Evolutionary conservation across 2,888 invertebrate genomes (phyloP).

Genomic region (Orthonevra nobilis): DNA sequence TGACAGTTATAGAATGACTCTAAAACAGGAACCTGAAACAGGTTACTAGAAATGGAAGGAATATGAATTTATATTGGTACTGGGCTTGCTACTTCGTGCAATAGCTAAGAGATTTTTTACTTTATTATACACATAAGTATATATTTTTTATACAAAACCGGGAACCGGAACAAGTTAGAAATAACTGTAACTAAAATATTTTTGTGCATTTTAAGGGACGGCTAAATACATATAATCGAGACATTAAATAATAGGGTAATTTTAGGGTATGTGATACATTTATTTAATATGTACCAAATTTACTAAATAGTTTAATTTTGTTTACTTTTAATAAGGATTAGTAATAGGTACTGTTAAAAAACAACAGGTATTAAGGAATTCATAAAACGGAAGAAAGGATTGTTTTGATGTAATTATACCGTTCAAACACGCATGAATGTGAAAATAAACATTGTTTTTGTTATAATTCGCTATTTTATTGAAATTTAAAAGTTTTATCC

Average conservation of each 20-base stretch:
- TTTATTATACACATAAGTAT: not conserved
- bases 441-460: conserved; percentile 53
- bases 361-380: conserved; percentile 30
- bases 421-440: conserved; percentile 17
- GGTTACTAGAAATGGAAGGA: conserved; percentile 75
- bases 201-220: conserved; percentile 26
- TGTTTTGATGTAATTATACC: conserved; percentile 32
- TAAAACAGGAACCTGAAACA: conserved; percentile 80
- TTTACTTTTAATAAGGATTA: conserved; percentile 49
- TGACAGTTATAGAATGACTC: conserved; percentile 78
- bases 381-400: conserved; percentile 15
- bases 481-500: no score
- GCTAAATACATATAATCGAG: conserved; percentile 34
- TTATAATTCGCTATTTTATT: no score
- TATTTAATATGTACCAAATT: conserved; percentile 26
- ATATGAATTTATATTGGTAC: conserved; percentile 47
- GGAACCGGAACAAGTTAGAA: conserved; percentile 48
- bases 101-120: conserved; percentile 52
- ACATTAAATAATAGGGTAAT: conserved; percentile 31
- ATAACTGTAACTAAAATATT: conserved; percentile 1
- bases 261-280: conserved; percentile 45
- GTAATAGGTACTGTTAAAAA: conserved; percentile 37
- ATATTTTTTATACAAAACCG: conserved; percentile 27
- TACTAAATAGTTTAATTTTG: no score
- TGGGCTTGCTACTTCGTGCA: conserved; percentile 65